These are phyloP conservation scores for Peromyscus polionotus DNA, from an alignment of 2,113 vertebrate species.

Conservation along the genomic window DNA sequence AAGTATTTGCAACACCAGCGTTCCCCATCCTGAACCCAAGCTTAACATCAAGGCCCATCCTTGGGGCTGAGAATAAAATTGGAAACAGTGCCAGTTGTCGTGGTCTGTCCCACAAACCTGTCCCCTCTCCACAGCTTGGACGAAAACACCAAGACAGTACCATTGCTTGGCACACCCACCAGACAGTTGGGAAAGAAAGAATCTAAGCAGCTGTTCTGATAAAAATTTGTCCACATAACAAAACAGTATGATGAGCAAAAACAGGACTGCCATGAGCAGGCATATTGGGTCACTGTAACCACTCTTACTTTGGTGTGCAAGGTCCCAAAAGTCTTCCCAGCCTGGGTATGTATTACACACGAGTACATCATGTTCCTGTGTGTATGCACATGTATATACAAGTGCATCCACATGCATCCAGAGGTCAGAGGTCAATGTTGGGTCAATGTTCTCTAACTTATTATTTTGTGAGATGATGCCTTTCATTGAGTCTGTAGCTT, in stretches of 20 bases:
- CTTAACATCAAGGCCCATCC: not conserved
- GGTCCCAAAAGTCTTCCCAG: not conserved
- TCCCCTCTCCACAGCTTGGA: not conserved
- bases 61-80: not conserved
- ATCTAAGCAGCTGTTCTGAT: not conserved
- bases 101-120: not conserved
- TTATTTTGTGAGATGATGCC: not conserved
- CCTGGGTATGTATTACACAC: not conserved
- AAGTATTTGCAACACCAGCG: not conserved
- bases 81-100: not conserved
- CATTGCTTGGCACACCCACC: not conserved
- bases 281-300: not conserved
- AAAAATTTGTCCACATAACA: not conserved
- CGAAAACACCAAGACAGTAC: not conserved
- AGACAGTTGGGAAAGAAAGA: not conserved
- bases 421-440: not conserved
- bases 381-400: no score
- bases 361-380: not conserved
- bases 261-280: not conserved
- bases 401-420: not conserved
- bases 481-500: not conserved
- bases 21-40: not conserved
- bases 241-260: not conserved
- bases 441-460: not conserved
- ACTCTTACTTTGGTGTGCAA: not conserved